Evolutionary conservation across 2,888 invertebrate genomes (phyloP), one percentile per base, ranked within the genome.

Genomic region (Chorisops tibialis): DNA sequence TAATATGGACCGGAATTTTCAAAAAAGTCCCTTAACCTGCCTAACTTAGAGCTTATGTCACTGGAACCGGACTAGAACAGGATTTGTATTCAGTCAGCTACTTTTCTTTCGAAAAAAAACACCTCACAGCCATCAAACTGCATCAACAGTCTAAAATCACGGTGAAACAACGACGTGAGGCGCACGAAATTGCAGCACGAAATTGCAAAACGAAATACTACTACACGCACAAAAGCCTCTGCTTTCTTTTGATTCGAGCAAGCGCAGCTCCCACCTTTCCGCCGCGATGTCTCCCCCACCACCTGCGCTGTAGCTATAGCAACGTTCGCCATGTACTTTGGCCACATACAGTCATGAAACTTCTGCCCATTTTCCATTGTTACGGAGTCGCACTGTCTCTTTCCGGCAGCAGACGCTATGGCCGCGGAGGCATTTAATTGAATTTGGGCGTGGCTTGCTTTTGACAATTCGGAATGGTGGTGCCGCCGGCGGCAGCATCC

Each of bases 271-370:
- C 56, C 30, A 35, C 14, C 56, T 56, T 43, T 22, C 30, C 12
- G 18, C 30, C 9, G 30, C 30, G 9, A 30, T 45, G 11, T 35
- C 30, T 9, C 11, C 45, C 35, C 56, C 35, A 43, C 56, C 7
- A 18, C 11, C 4, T 18, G n/a, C 4, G 5, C 3, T 24, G 56
- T 56, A 43, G 22, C 56, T 54, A 56, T 56, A 56, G 56, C 56
- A 56, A 56, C 56, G 43, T 43, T 16, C 9, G 3, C 30, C 16
- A 54, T 54, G 11, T 56, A 56, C 56, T 45, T 2, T n/a, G 41
- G 2, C 48, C 22, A 48, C 2, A 48, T 48, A 6, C 3, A 48
- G 21, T 22, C 11, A 21, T n/a, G 5, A 4, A 56, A 45, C n/a
- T 30, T 18, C 56, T 12, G 18, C 56, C 56, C 21, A 43, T 30